Conservation (phyloP, 2,113 vertebrate species). For the Lasiurus borealis region DNA sequence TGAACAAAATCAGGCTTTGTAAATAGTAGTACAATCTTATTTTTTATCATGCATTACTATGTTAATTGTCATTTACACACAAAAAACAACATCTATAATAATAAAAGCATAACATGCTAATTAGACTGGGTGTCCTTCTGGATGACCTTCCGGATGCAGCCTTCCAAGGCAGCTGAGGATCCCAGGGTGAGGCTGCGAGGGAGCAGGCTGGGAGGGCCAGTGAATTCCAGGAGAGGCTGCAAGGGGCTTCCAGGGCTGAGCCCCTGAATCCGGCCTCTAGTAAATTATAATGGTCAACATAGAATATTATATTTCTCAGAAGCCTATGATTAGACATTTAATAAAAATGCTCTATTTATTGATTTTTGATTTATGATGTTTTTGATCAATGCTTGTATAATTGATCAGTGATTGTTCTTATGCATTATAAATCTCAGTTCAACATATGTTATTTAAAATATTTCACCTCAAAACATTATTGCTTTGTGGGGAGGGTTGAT, state of each 20-base stretch:
- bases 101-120: no score
- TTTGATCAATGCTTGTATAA: neutral
- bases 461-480: neutral
- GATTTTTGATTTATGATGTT: neutral
- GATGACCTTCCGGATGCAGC: no score
- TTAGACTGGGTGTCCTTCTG: no score
- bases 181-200: no score
- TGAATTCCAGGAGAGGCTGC: no score
- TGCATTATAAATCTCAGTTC: neutral
- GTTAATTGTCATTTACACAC: conserved; percentile 12
- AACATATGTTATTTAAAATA: neutral
- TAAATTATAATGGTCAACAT: neutral
- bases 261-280: no score
- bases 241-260: no score
- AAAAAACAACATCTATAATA: conserved; percentile 4
- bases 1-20: neutral
- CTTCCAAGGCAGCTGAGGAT: no score
- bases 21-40: neutral
- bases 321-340: neutral
- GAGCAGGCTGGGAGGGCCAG: no score
- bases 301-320: conserved; percentile 44
- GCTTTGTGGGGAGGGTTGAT: neutral
- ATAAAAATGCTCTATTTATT: conserved; percentile 31
- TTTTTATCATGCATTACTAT: neutral
- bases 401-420: neutral